Evolutionary conservation across 1,140 invertebrate species (phyloP).

Genomic region (Saccostrea echinata): DNA sequence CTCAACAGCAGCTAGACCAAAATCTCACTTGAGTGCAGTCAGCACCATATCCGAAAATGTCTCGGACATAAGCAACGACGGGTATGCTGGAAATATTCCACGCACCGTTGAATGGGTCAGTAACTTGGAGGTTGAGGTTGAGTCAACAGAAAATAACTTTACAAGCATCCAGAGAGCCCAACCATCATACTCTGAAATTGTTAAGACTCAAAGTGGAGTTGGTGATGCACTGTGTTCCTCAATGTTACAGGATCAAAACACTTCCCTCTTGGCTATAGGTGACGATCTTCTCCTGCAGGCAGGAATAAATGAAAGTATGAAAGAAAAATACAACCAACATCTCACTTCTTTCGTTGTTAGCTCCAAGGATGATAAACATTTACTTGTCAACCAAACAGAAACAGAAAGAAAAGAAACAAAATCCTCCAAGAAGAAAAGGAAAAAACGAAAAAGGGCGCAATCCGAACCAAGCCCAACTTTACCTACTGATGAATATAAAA

Average conservation of each 20-base stretch:
- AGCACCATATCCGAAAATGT: not conserved
- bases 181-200: too few relatives aligned
- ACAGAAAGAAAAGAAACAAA: not conserved
- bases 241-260: not conserved
- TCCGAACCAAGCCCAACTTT: not conserved
- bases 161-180: too few relatives aligned
- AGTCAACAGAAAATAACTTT: too few relatives aligned
- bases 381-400: not conserved
- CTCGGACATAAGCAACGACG: not conserved
- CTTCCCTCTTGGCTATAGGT: not conserved
- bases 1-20: not conserved
- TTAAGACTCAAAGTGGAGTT: not conserved
- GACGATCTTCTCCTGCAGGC: not conserved
- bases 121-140: not conserved
- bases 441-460: not conserved
- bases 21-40: not conserved
- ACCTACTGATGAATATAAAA: not conserved
- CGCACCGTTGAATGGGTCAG: not conserved
- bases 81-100: not conserved
- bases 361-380: too few relatives aligned
- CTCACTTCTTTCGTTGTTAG: too few relatives aligned
- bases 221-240: not conserved
- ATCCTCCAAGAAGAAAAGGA: slow-evolving; percentile 2
- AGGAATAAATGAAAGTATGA: not conserved
- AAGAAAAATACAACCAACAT: not conserved